A percentile compares a stretch with the other conserved stretches of the same genome.
These are phyloP conservation scores for Eupsittula cactorum DNA, from an alignment of 2,113 vertebrate species.

Conservation along the genomic window DNA sequence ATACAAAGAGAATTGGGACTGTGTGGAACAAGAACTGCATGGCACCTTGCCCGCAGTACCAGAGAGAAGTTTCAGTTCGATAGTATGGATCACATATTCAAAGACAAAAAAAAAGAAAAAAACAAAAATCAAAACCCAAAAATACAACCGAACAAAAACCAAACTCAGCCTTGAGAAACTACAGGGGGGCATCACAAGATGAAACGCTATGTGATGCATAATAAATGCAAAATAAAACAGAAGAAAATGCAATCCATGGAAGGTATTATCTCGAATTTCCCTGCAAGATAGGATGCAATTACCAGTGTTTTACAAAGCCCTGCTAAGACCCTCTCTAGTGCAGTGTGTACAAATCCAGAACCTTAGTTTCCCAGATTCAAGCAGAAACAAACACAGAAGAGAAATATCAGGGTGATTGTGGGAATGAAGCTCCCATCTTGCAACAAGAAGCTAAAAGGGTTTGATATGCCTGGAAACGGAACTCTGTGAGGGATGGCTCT, in stretches of 20 bases:
- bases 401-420: not conserved
- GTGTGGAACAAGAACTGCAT: not conserved
- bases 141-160: not conserved
- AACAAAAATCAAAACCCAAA: not conserved
- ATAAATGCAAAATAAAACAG: not conserved
- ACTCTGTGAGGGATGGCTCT: not conserved
- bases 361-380: not conserved
- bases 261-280: not conserved
- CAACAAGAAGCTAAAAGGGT: conserved; percentile 22
- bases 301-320: not conserved
- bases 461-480: not conserved
- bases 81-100: accelerated
- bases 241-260: not conserved
- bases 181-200: not conserved
- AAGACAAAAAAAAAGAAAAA: not conserved
- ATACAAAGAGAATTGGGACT: not conserved
- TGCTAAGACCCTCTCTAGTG: not conserved
- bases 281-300: not conserved
- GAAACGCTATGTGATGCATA: not conserved
- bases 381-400: not conserved
- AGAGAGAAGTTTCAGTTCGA: not conserved
- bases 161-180: not conserved
- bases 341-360: not conserved
- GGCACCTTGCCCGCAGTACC: not conserved
- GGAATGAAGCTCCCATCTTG: not conserved